phyloP scores from a whole-genome alignment of 2,113 vertebrate genomes.

The Anoplopoma fimbria region DNA sequence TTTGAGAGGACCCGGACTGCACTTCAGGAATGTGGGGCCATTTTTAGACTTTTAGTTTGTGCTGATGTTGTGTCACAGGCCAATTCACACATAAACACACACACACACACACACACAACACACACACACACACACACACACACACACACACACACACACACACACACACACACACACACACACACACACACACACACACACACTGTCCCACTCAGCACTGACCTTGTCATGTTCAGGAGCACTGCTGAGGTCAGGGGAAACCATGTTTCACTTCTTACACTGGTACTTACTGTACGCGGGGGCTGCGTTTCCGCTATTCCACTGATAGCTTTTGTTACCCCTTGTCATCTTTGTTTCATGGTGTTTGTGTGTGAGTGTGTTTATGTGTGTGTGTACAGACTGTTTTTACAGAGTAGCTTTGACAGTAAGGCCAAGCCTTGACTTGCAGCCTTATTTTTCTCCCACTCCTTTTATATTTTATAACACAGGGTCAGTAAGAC shows the following conservation, averaged over 20 bases:
- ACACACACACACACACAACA: constrained; percentile 49
- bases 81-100: constrained; percentile 52
- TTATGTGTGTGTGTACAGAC: not conserved
- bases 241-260: constrained; percentile 46
- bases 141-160: constrained; percentile 48
- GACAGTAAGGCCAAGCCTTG: constrained; percentile 24
- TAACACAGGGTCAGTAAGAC: constrained; percentile 18
- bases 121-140: constrained; percentile 49
- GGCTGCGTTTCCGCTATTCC: not conserved
- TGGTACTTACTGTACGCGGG: not conserved
- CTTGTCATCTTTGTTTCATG: constrained; percentile 18
- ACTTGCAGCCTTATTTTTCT: constrained; percentile 28
- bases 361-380: constrained; percentile 6
- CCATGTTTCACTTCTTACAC: constrained; percentile 49
- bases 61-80: constrained; percentile 67
- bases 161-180: constrained; percentile 45
- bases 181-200: constrained; percentile 49
- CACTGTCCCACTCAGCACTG: constrained; percentile 40
- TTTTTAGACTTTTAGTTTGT: constrained; percentile 74
- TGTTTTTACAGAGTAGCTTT: constrained; percentile 33
- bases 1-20: constrained; percentile 5
- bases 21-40: constrained; percentile 65
- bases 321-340: constrained; percentile 20
- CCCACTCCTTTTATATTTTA: constrained; percentile 18
- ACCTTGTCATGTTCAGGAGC: constrained; percentile 60